Evolutionary conservation across 2,888 invertebrate genomes (phyloP).

Genomic region (Therioaphis trifolii): DNA sequence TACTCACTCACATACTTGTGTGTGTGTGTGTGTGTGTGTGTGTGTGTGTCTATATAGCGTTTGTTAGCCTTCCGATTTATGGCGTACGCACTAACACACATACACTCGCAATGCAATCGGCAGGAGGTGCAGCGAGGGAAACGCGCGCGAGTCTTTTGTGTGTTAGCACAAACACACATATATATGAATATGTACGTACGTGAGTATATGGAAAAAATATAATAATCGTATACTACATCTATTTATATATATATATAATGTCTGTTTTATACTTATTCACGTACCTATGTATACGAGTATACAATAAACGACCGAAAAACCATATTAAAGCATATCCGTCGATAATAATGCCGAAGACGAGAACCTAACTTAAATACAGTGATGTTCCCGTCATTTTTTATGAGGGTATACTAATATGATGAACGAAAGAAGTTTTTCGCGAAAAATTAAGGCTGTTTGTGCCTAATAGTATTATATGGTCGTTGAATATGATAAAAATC

Average conservation of each 20-base stretch:
- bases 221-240: neutral
- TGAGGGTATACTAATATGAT: too few relatives aligned
- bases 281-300: neutral
- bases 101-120: neutral
- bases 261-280: neutral
- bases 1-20: too few relatives aligned
- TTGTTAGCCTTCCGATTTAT: conserved; percentile 54
- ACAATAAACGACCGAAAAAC: conserved; percentile 29
- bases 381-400: too few relatives aligned
- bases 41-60: neutral
- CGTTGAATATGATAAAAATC: too few relatives aligned
- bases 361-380: too few relatives aligned
- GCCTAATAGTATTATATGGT: too few relatives aligned
- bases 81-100: neutral
- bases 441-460: too few relatives aligned
- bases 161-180: neutral
- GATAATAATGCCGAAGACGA: conserved; percentile 20
- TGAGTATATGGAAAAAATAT: neutral
- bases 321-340: conserved; percentile 49
- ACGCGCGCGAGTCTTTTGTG: conserved; percentile 32
- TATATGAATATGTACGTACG: too few relatives aligned
- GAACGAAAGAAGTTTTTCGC: too few relatives aligned
- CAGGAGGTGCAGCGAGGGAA: neutral
- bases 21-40: too few relatives aligned
- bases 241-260: neutral